Percentiles rank a stretch among this genome's conserved stretches.
These are phyloP conservation scores for Peromyscus aztecus DNA, from an alignment of 2,797 vertebrate genomes.

Conservation along the genomic window DNA sequence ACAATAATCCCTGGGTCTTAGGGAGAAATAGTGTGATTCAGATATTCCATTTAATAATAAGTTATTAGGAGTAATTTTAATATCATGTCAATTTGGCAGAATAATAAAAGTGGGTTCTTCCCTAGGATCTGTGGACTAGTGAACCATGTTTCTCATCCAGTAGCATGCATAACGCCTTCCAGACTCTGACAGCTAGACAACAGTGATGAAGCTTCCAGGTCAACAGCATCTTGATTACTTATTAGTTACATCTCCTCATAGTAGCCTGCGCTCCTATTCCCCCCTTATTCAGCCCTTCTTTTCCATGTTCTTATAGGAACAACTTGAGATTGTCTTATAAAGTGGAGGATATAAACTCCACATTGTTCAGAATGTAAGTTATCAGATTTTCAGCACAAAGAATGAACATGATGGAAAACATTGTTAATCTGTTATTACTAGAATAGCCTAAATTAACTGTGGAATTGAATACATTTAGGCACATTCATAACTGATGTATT, in stretches of 20 bases:
- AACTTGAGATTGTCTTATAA: not conserved
- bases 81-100: not conserved
- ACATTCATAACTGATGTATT: not conserved
- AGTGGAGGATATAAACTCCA: not conserved
- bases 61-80: too few relatives aligned
- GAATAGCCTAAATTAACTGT: not conserved
- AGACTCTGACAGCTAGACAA: not conserved
- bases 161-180: not conserved
- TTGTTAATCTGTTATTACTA: not conserved
- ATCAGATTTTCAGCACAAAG: not conserved
- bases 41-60: not conserved
- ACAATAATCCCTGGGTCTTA: too few relatives aligned
- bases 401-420: not conserved
- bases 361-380: not conserved
- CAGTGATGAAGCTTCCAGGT: too few relatives aligned
- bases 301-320: not conserved
- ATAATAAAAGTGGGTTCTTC: too few relatives aligned
- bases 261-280: too few relatives aligned
- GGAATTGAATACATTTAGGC: not conserved
- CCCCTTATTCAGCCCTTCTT: not conserved
- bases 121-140: not conserved
- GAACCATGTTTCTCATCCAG: not conserved
- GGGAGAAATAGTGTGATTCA: too few relatives aligned
- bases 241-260: not conserved
- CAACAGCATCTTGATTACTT: not conserved